Evolutionary conservation across 2,797 vertebrate species (phyloP).

Genomic region (Hemitrygon akajei): DNA sequence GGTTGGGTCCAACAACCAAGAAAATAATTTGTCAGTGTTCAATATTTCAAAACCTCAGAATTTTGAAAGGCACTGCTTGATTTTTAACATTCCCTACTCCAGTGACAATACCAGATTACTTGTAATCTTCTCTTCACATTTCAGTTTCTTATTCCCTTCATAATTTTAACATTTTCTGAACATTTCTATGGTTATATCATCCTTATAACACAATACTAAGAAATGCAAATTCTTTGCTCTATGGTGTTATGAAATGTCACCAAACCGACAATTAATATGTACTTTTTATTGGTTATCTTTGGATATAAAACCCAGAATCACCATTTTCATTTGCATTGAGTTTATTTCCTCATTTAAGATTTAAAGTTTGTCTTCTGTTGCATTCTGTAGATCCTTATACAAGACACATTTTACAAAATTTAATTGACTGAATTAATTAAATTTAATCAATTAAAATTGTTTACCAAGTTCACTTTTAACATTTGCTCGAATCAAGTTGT

Average conservation of each 20-base stretch:
- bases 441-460: no score
- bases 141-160: neutral
- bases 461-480: no score
- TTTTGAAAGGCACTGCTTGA: neutral
- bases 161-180: neutral
- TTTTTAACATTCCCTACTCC: neutral
- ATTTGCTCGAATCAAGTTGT: neutral
- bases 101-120: neutral
- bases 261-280: neutral
- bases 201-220: neutral
- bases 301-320: neutral
- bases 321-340: neutral
- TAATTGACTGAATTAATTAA: no score
- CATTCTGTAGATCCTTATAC: neutral
- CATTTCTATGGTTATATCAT: neutral
- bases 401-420: neutral
- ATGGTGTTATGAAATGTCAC: neutral
- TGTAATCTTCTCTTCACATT: neutral
- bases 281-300: neutral
- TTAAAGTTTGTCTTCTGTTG: neutral
- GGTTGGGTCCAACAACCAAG: neutral
- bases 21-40: neutral
- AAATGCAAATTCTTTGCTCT: neutral
- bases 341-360: neutral
- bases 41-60: neutral